Percentiles rank a stretch among this genome's conserved stretches.
Conservation (phyloP, 2,113 vertebrate genomes). For the Bolborhynchus lineola region DNA sequence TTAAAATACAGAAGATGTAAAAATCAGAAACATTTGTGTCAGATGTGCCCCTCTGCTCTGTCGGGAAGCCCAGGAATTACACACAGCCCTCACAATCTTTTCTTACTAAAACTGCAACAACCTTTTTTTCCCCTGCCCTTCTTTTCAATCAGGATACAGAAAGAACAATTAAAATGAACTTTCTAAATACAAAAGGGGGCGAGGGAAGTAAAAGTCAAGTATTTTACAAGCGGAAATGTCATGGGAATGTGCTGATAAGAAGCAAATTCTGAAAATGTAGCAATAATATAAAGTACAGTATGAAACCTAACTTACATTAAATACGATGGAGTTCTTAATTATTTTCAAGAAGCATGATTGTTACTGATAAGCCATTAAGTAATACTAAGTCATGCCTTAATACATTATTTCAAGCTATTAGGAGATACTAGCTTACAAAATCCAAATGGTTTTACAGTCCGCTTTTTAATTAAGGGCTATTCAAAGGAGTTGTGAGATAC, state of each 20-base stretch:
- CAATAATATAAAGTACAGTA: neutral
- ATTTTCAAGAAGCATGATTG: neutral
- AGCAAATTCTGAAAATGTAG: neutral
- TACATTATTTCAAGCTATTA: neutral
- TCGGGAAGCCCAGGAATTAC: neutral
- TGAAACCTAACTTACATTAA: neutral
- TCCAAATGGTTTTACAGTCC: neutral
- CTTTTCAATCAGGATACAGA: neutral
- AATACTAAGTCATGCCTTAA: neutral
- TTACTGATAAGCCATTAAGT: neutral
- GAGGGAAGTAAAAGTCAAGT: neutral
- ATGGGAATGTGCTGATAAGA: neutral
- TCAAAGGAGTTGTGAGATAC: neutral
- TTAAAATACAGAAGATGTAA: neutral
- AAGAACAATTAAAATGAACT: neutral
- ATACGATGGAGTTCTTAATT: neutral
- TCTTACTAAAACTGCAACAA: neutral
- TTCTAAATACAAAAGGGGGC: neutral
- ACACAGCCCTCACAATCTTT: neutral
- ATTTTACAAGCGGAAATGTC: neutral
- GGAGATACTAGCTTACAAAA: neutral
- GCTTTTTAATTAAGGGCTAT: conserved; percentile 30
- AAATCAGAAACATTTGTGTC: neutral
- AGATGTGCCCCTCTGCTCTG: neutral
- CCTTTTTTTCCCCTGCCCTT: neutral